Evolutionary conservation across 2,797 vertebrate genomes (phyloP), one percentile per base, ranked within the genome.

Genomic region (Poeciliopsis infans): DNA sequence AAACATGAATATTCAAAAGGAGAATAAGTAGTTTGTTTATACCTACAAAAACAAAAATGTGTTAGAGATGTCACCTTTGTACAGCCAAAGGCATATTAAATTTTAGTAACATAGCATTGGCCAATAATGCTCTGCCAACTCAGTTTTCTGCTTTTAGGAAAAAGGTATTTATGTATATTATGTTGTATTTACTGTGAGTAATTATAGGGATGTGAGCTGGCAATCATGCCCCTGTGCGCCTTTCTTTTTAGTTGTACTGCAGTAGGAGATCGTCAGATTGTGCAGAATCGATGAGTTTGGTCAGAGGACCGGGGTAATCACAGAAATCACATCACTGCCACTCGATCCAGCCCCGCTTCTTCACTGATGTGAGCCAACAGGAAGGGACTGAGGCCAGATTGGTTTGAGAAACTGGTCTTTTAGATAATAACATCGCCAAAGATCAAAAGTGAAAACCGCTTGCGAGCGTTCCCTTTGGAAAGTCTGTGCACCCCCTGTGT

Each of bases 361-460:
- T 88, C 71, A 68, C 74, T 6, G 72, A 72, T 76, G 47, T 51
- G 75, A 88, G 81, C 79, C 82, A 76, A 83, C 45, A 77, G 86
- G 77, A 91, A 81, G 77, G 68, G 72, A 82, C 80, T 36, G 43
- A 77, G 79, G 85, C 85, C 79, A 83, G 81, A 88, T 83, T 85
- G 82, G 78, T 86, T 89, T 39, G 5, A 70, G 83, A 76, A 36
- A 43, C 47, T 78, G 71, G 75, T 74, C 74, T 86, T 82, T 82
- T 11, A 78, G 46, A 77, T 45, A 84, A 88, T 85, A 90, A 85
- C 82, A 81, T 89, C 86, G 79, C 82, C 25, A 66, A 74, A 73
- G 79, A 85, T 88, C 53, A 77, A 84, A 85, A 81, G 80, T 78
- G 81, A 85, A 89, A 91, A 92, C 87, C 91, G 86, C 85, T 86